phyloP scores from a whole-genome alignment of 2,888 invertebrate genomes.

The Cartodere bifasciata region DNA sequence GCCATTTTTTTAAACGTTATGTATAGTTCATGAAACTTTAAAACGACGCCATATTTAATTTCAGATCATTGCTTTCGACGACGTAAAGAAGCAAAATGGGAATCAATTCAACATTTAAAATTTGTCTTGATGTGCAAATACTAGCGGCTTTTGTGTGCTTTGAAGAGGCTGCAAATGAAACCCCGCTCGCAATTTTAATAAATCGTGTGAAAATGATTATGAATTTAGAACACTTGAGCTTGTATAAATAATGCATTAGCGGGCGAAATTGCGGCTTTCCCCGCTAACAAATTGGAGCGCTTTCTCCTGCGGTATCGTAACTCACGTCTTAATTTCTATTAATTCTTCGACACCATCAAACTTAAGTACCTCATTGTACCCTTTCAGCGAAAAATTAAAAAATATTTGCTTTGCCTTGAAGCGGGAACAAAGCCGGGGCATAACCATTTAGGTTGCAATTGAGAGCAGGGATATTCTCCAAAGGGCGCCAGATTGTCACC shows the following conservation, averaged over 20 bases:
- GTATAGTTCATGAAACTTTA: too few species aligned
- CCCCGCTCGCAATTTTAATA: conserved; percentile 16
- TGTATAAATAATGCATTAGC: conserved; percentile 28
- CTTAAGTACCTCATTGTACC: conserved; percentile 18
- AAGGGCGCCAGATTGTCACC: conserved; percentile 17
- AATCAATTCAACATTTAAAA: too few species aligned
- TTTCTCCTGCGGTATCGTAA: conserved; percentile 16
- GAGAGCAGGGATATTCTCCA: conserved; percentile 16
- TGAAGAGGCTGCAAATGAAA: too few species aligned
- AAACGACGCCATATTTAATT: too few species aligned
- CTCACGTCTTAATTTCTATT: conserved; percentile 19
- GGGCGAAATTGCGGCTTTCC: conserved; percentile 23
- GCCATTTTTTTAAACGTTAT: too few species aligned
- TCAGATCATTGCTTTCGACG: too few species aligned
- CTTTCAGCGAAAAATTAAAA: conserved; percentile 21
- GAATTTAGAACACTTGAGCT: conserved; percentile 22
- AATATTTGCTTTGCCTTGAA: conserved; percentile 17
- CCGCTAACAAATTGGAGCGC: conserved; percentile 15
- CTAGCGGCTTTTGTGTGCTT: too few species aligned
- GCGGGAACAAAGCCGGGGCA: conserved; percentile 20
- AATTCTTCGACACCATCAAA: conserved; percentile 17
- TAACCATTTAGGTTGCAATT: conserved; percentile 21
- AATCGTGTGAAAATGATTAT: conserved; percentile 19
- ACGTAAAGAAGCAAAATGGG: too few species aligned
- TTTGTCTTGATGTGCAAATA: too few species aligned